Evolutionary conservation across 1,140 invertebrate genomes (phyloP).

Genomic region (Eriocheir sinensis): DNA sequence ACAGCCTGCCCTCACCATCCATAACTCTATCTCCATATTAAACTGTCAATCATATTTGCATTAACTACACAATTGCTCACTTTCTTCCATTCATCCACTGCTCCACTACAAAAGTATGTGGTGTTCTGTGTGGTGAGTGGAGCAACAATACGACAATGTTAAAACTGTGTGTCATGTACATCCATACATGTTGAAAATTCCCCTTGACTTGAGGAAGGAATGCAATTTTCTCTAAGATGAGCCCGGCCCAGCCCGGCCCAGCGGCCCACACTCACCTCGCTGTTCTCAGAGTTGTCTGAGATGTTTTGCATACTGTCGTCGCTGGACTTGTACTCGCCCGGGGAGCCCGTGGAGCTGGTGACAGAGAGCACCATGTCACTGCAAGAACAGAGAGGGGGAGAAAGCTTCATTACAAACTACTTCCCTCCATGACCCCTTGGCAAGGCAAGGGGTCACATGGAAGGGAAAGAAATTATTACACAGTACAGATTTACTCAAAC

Average conservation of each 20-base stretch:
- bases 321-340: conserved; percentile 67
- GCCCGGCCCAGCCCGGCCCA: background rate
- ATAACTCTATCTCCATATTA: too few species aligned
- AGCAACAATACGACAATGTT: too few species aligned
- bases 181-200: too few species aligned
- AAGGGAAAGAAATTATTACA: background rate
- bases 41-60: too few species aligned
- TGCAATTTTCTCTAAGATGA: too few species aligned
- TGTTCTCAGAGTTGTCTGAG: conserved; percentile 70
- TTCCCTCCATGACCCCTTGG: background rate
- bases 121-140: too few species aligned
- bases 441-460: background rate
- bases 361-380: conserved; percentile 76
- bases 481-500: background rate
- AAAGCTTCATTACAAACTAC: background rate
- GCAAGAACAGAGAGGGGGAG: conserved; percentile 19
- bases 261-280: conserved; percentile 63
- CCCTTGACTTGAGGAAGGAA: background rate
- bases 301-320: conserved; percentile 76
- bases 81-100: too few species aligned
- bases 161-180: too few species aligned
- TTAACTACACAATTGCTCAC: too few species aligned
- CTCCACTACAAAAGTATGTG: too few species aligned
- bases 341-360: conserved; percentile 49
- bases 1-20: too few species aligned